Base-by-base conservation (phyloP, 2,113 vertebrate species). In the Nycticryphes semicollaris region DNA sequence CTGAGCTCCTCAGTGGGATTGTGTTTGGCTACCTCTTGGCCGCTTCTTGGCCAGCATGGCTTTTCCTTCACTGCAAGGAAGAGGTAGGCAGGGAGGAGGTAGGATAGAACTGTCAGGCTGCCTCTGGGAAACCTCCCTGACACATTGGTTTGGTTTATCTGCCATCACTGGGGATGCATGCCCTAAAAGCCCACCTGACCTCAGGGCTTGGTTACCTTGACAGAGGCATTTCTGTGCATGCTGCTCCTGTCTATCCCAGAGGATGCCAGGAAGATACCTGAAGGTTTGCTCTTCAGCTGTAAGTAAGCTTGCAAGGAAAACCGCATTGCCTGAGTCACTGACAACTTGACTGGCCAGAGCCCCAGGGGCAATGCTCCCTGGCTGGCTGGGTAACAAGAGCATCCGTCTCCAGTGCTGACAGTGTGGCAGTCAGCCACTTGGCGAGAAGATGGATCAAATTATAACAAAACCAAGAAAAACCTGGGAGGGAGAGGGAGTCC, bases 381-480 rank as follows among this genome's bases (percentile, higher is more conserved):
- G 12, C 63, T 84, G 94, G 47, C 72, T 90, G 74, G 41, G 72
- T 81, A 89, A 81, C 77, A 75, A 86, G 86, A 68, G 33, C 62
- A 81, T 92, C 94, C 25, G 0, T 90, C 85, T 92, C 83, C 66
- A 62, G 80, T 8, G 67, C 73, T 87, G 86, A 86, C 84, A 85
- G 37, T 0, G 9, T 87, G 94, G 77, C 95, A 89, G 73, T 31
- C 89, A 89, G 89, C 69, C 89, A 79, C 89, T 45, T 78, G 50
- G 85, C 19, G 1, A 66, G 82, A 93, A 84, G 45, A 69, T 79
- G 86, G 66, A 95, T 89, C 86, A 84, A 92, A 53, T 91, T 62
- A 33, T 33, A 85, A 51, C 31, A 54, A 28, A 89, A 86, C 83
- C 92, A 93, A 95, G 69, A 50, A 81, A 92, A 94, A 86, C 69